Base-by-base conservation (phyloP, 2,888 invertebrate genomes). In the Leucophenga montana region DNA sequence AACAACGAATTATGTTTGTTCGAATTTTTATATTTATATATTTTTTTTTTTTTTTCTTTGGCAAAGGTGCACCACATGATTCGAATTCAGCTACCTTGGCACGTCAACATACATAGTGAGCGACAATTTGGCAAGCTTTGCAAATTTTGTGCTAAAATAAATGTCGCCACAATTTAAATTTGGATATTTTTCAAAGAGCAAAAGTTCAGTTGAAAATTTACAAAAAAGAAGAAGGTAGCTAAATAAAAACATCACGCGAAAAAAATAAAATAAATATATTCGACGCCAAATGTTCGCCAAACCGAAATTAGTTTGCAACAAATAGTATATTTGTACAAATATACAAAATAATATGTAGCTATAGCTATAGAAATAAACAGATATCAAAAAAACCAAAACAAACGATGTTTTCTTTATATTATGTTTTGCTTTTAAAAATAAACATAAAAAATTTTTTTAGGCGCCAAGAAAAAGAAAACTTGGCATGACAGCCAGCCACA, bases 171-270 rank as follows among this genome's bases (percentile, higher is more conserved):
- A 48, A 22, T 66, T 33, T 27, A 33, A 66, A 66, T 56, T 66
- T 39, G 44, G 11, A 39, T 8, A 11, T 39, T 39, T 39, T 39
- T 39, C 48, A 69, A 75, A 80, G 82, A 76, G 80, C 80, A 80
- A 80, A 80, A 80, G 80, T 80, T 80, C 80, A 80, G 77, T 73
- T 74, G 74, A 77, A 66, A 78, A 79, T 73, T 73, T 66, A 22
- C 71, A 67, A 71, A 69, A 77, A 74, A 33, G 68, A 70, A 57
- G 53, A 16, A 48, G 18, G 16, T 27, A 27, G 39, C 59, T 54
- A 59, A 59, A 56, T 39, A 54, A 71, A 65, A 61, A 33, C 22
- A 65, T 56, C 16, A 22, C 16, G 16, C 44, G 20, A 27, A 71
- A 33, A 66, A 57, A 39, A 39, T 11, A 11, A 70, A 57, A 62